A percentile compares a stretch with the other conserved stretches of the same genome.
Conservation (phyloP, 2,797 vertebrate genomes). For the Hyperoplus lanceolatus region DNA sequence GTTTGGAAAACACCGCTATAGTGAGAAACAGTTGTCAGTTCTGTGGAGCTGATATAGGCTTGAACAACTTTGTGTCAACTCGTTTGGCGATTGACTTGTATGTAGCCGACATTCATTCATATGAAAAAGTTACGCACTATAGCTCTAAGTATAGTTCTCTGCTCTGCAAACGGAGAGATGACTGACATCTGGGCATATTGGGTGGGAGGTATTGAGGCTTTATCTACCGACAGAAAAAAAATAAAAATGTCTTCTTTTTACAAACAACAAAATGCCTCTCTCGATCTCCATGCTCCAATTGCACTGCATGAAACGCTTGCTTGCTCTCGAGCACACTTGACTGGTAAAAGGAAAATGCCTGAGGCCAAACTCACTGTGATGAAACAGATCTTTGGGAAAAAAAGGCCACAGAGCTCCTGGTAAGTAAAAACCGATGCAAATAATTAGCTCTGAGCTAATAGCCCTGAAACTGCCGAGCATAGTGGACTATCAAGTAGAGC, state of each 20-base stretch:
- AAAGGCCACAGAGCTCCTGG: conserved; percentile 26
- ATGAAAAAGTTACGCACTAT: too few species aligned
- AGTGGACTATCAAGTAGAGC: conserved; percentile 12
- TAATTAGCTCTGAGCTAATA: conserved; percentile 63
- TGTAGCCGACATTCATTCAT: too few species aligned
- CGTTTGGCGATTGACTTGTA: too few species aligned
- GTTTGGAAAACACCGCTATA: too few species aligned
- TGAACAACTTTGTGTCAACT: too few species aligned
- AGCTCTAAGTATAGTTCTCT: background rate
- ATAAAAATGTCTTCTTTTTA: conserved; percentile 22
- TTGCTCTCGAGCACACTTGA: conserved; percentile 48
- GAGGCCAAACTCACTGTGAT: conserved; percentile 46
- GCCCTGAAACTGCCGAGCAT: conserved; percentile 28
- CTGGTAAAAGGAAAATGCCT: conserved; percentile 53
- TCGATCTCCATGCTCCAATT: conserved; percentile 11
- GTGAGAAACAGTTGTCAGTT: background rate
- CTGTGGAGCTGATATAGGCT: too few species aligned
- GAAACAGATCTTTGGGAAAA: conserved; percentile 57
- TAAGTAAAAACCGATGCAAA: conserved; percentile 50
- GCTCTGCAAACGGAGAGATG: conserved; percentile 7
- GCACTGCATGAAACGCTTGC: conserved; percentile 32
- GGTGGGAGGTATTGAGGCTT: conserved; percentile 35
- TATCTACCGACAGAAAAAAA: conserved; percentile 22
- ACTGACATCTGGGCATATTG: conserved; percentile 13
- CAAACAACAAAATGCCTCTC: conserved; percentile 10